Evolutionary conservation across 2,888 invertebrate genomes (phyloP).

Genomic region (Brachynemurus nebulosus): DNA sequence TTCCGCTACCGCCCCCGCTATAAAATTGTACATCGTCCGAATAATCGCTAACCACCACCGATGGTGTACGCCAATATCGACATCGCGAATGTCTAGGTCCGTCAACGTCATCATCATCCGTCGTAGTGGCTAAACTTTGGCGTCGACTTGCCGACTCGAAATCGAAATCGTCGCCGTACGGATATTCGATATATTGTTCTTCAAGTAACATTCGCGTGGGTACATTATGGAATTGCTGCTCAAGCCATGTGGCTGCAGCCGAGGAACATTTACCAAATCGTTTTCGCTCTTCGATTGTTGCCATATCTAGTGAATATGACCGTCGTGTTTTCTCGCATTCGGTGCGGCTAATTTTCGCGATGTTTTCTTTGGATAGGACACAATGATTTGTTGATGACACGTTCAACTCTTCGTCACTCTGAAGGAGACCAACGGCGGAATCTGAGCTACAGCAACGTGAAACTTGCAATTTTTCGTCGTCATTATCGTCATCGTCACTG

Average conservation of each 20-base stretch:
- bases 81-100: conserved; percentile 32
- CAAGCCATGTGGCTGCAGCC: conserved; percentile 7
- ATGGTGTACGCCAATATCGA: conserved; percentile 64
- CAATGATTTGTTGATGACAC: neutral
- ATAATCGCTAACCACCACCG: conserved; percentile 78
- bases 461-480: conserved; percentile 22
- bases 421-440: conserved; percentile 32
- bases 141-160: conserved; percentile 28
- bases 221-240: conserved; percentile 22
- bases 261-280: too few relatives aligned
- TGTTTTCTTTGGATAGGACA: neutral
- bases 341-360: neutral
- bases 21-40: conserved; percentile 57
- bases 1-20: too few relatives aligned
- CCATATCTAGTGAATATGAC: conserved; percentile 5
- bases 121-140: conserved; percentile 35
- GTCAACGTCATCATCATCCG: conserved; percentile 35
- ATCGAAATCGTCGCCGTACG: conserved; percentile 31
- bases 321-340: conserved; percentile 1
- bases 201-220: conserved; percentile 38
- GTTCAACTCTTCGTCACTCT: conserved; percentile 34
- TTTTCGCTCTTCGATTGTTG: too few relatives aligned
- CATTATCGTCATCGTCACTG: conserved; percentile 29
- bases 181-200: conserved; percentile 39
- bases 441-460: conserved; percentile 36